Evolutionary conservation across 2,797 vertebrate species (phyloP), one percentile per base, ranked within the genome.

Genomic region (Sardinella longiceps): DNA sequence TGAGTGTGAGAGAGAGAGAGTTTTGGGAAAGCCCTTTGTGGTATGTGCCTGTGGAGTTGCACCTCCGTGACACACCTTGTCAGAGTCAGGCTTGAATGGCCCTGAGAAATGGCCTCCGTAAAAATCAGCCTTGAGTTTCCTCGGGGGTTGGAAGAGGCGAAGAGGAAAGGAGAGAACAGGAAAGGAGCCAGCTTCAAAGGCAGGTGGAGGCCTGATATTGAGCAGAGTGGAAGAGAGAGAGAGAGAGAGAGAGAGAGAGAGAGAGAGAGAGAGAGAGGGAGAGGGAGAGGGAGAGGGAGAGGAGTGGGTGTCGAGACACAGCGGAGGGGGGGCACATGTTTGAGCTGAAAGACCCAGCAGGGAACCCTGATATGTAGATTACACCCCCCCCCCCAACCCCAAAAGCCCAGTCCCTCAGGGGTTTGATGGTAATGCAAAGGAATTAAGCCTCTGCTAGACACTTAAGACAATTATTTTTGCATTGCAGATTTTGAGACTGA

Each of bases 291-390:
- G 51, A 14, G 51, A 56, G 60, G 30, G 25, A 23, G 70, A 43
- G 70, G 10, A 43, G 70, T 77, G 70, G 70, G 70, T 2, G 37
- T 33, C 12, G 63, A 70, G 63, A 70, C 63, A 15, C 14, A 7
- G 48, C 18, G 51, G 80, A 14, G 48, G 80, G 50, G 50, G 33
- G 56, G 56, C 53, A 53, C 92, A 92, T 92, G 92, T 93, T 92
- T 87, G 90, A 93, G 91, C 91, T 93, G 91, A 94, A 92, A 87
- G 88, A 86, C 92, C 84, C 90, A 81, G 91, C 89, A 82, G 91
- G 92, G 89, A 77, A 23, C 88, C 85, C 90, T 89, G 90, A 93
- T 93, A 93, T 94, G 91, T 92, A 93, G 90, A 95, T 95, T 91
- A 94, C 89, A 86, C 85, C 89, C 88, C 86, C 86, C 80, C 60